phyloP scores from a whole-genome alignment of 2,888 invertebrate species.

The Drosophila quinaria region DNA sequence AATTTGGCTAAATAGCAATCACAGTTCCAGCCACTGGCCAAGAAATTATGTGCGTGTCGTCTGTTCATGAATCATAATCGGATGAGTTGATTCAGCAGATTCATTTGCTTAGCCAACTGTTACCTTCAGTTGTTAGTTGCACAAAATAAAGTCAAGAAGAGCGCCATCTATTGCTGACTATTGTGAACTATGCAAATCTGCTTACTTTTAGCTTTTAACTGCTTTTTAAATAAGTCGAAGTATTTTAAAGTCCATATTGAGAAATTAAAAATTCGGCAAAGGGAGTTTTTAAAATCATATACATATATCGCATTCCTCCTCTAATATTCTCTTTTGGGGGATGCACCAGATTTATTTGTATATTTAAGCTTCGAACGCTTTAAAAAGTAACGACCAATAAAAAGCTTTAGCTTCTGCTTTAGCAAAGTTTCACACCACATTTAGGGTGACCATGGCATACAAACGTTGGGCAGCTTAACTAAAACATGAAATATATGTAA shows the following conservation, averaged over 20 bases:
- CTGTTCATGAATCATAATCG: slow-evolving; percentile 44
- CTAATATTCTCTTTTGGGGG: neutral
- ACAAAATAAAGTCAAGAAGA: neutral
- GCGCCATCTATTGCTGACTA: neutral
- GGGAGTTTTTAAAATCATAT: neutral
- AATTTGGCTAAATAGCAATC: slow-evolving; percentile 47
- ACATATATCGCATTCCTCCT: too few species aligned
- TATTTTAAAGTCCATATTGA: neutral
- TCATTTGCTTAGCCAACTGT: slow-evolving; percentile 4
- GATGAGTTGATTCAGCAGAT: slow-evolving; percentile 19
- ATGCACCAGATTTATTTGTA: neutral
- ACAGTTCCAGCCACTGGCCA: slow-evolving; percentile 24
- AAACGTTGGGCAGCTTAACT: neutral
- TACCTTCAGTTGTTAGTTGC: neutral
- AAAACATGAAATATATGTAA: neutral
- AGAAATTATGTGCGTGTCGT: slow-evolving; percentile 47
- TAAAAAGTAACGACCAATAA: neutral
- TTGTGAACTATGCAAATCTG: neutral
- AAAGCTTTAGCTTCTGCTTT: slow-evolving; percentile 2
- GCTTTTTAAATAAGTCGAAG: neutral
- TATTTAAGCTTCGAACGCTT: neutral
- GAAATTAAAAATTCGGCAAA: too few species aligned
- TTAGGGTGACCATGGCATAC: slow-evolving; percentile 38
- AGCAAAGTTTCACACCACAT: slow-evolving; percentile 43
- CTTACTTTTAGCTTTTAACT: neutral